Conservation (phyloP, 2,888 invertebrate genomes). For the Megalurothrips usitatus region DNA sequence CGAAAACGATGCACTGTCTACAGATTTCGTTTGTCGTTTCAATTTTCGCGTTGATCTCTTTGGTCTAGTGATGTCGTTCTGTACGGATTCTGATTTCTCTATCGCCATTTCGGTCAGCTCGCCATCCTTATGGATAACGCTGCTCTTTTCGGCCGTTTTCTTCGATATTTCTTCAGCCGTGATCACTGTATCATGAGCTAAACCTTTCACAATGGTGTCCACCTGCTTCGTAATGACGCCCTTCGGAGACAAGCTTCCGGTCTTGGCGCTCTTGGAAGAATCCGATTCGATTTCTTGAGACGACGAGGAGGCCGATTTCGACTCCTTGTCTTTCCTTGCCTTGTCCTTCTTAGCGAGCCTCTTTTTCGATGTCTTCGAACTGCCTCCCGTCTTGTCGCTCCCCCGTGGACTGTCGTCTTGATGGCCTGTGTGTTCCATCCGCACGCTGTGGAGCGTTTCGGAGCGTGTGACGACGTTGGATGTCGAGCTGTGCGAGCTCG, state of each 20-base stretch:
- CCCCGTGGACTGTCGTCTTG: no score
- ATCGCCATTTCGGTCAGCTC: no score
- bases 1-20: not conserved
- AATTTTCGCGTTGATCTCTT: not conserved
- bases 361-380: not conserved
- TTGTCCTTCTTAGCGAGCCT: not conserved
- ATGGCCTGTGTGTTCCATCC: no score
- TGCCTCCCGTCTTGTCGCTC: not conserved
- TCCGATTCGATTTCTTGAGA: no score
- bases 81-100: no score
- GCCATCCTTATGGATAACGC: no score
- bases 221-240: not conserved
- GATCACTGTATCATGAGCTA: not conserved
- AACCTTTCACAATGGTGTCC: not conserved
- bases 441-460: no score
- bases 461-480: not conserved
- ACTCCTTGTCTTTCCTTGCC: not conserved
- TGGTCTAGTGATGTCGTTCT: no score
- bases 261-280: no score
- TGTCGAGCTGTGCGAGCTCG: not conserved
- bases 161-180: not conserved
- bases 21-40: slow-evolving; percentile 20
- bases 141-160: not conserved
- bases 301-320: no score
- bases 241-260: no score